These are phyloP conservation scores for Panagrolaimus sp. DNA, from an alignment of 1,140 invertebrate genomes.

Conservation along the genomic window DNA sequence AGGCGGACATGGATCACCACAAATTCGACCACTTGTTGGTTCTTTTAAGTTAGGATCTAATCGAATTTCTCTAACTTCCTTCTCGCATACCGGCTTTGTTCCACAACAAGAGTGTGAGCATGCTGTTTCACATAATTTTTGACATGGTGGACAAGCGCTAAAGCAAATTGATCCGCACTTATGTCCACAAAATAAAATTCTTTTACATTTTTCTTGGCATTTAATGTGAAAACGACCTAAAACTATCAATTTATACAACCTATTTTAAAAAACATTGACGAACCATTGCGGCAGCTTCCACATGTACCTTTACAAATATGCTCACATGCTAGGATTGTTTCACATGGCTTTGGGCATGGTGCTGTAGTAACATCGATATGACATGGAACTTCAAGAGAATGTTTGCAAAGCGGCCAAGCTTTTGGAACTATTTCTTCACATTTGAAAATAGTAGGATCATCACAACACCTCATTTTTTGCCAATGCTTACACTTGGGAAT, in stretches of 20 bases:
- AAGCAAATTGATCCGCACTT: slow-evolving; percentile 12
- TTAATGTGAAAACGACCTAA: slow-evolving; percentile 15
- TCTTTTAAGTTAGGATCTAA: too few relatives aligned
- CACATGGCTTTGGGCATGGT: slow-evolving; percentile 32
- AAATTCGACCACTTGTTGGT: background rate
- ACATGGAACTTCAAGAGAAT: slow-evolving; percentile 18
- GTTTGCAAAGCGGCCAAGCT: slow-evolving; percentile 22
- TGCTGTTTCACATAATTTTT: slow-evolving; percentile 13
- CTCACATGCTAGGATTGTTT: slow-evolving; percentile 39
- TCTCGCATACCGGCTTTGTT: background rate
- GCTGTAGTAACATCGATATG: background rate
- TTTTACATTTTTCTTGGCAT: slow-evolving; percentile 57
- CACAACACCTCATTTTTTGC: slow-evolving; percentile 23
- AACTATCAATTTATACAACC: too few relatives aligned
- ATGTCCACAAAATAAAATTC: slow-evolving; percentile 16
- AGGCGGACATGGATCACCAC: slow-evolving; percentile 10
- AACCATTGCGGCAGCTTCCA: slow-evolving; percentile 35
- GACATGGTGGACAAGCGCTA: slow-evolving; percentile 21
- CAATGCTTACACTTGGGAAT: slow-evolving; percentile 20
- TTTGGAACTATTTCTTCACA: slow-evolving; percentile 15
- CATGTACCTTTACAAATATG: slow-evolving; percentile 54
- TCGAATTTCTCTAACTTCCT: background rate
- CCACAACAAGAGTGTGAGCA: slow-evolving; percentile 19
- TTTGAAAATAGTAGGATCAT: background rate
- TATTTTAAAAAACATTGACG: too few relatives aligned